Evolutionary conservation across 2,888 invertebrate species (phyloP), one percentile per base, ranked within the genome.

Genomic region (Campopleginae sp.): DNA sequence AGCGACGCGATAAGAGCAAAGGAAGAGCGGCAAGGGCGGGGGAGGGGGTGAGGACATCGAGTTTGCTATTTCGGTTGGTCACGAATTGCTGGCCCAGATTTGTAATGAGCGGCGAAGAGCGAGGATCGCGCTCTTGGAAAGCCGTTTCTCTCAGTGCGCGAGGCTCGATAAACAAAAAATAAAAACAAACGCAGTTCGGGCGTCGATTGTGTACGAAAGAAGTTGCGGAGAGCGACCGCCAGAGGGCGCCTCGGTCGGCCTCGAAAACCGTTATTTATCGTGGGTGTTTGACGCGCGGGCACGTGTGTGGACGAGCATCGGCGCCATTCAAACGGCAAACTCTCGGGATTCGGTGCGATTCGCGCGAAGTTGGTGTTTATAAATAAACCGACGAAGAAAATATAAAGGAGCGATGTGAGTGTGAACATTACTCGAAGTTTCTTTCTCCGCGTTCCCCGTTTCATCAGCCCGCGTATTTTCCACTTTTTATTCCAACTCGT

Each of bases 1-100:
- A 58, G 78, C 54, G 44, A 44, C 38, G 63, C 48, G n/a, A n/a
- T 19, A 14, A 17, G 77, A 31, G 79, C 63, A 44, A 48, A 70
- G 23, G 46, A 31, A 51, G 51, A 51, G 17, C 42, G 19, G 23
- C 58, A 27, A 38, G 42, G 23, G 54, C 63, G 48, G 48, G n/a
- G 44, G 58, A 72, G 61, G 33, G n/a, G n/a, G n/a, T n/a, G n/a
- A n/a, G n/a, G n/a, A n/a, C n/a, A 58, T 87, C 54, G 54, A 51
- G 80, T 87, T 90, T 89, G 90, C 92, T 93, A 93, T 93, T 93
- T 93, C 89, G 89, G 89, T 89, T n/a, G 23, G 46, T 88, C 86
- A 85, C 74, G 63, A 74, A 68, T 31, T 78, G 85, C 89, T 92
- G 92, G 91, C 92, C 93, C 92, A 93, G 92, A 92, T 93, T 91